Evolutionary conservation across 2,797 vertebrate genomes (phyloP), one percentile per base, ranked within the genome.

Genomic region (Apogon talboti): DNA sequence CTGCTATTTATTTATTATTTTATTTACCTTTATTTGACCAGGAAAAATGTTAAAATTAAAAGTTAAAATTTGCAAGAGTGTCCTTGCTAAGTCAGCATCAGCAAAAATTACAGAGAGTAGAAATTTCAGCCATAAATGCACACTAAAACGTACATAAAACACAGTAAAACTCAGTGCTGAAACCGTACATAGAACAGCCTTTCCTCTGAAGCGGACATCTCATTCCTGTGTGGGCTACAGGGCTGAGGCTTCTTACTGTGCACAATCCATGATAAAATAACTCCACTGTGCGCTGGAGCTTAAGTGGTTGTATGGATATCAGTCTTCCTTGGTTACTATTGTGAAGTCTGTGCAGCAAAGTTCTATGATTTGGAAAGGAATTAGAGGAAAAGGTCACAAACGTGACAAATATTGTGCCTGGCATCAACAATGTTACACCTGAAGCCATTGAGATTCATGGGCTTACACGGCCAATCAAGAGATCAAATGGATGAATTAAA

Each of bases 401-500:
- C 4, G 5, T 35, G 30, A 45, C 13, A 44, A 45, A 52, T 18
- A 45, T 19, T 2, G 43, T 18, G 33, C 50, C 21, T 24, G 16
- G 19, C 42, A 45, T 19, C 5, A 35, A 16, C n/a, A 44, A n/a
- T n/a, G n/a, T 48, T 38, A 50, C 6, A 42, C 41, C 35, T 44
- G 14, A 37, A 42, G 7, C 15, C 33, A 72, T 76, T 53, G 50
- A 41, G 18, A 81, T 69, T 73, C 67, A 74, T 28, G 46, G 0
- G 10, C 46, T 49, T 42, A 63, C 9, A 28, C 30, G 28, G 41
- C 65, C 46, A 76, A 76, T 79, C 61, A 78, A 40, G 8, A 18
- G 30, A 59, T 71, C 30, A 61, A 60, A 76, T 71, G 44, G 13
- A 74, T 45, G 46, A 68, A 68, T 49, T 11, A 30, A 14, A 59